Evolutionary conservation across 2,797 vertebrate genomes (phyloP).

Genomic region (Menidia menidia): DNA sequence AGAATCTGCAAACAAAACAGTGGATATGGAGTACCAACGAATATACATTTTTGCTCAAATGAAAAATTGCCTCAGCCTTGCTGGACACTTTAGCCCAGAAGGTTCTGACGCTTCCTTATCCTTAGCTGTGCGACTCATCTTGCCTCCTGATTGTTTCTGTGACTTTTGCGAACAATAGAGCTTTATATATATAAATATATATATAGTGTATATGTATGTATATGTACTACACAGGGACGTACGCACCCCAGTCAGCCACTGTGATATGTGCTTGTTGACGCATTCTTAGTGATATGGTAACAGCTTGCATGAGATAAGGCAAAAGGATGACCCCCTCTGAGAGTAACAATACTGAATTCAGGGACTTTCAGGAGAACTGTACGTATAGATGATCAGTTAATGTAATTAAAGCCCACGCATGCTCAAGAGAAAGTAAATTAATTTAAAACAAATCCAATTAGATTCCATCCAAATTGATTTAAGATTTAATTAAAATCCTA

Average conservation of each 20-base stretch:
- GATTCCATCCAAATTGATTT: too few relatives aligned
- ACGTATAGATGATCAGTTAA: too few relatives aligned
- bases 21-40: too few relatives aligned
- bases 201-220: neutral
- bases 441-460: too few relatives aligned
- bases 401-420: too few relatives aligned
- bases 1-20: slow-evolving; percentile 76
- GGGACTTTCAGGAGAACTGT: too few relatives aligned
- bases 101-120: neutral
- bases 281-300: neutral
- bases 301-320: neutral
- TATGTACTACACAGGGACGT: neutral
- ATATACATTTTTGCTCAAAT: too few relatives aligned
- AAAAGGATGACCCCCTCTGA: neutral
- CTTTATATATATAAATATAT: neutral
- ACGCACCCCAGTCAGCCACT: neutral
- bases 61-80: too few relatives aligned
- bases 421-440: too few relatives aligned
- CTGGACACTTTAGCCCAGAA: too few relatives aligned
- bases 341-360: too few relatives aligned
- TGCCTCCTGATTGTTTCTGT: neutral
- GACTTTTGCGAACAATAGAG: neutral
- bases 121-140: neutral
- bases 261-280: neutral
- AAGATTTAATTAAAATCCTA: too few relatives aligned